These are phyloP conservation scores for Dolichoris vasculosae DNA, from an alignment of 1,140 invertebrate genomes.

Conservation along the genomic window DNA sequence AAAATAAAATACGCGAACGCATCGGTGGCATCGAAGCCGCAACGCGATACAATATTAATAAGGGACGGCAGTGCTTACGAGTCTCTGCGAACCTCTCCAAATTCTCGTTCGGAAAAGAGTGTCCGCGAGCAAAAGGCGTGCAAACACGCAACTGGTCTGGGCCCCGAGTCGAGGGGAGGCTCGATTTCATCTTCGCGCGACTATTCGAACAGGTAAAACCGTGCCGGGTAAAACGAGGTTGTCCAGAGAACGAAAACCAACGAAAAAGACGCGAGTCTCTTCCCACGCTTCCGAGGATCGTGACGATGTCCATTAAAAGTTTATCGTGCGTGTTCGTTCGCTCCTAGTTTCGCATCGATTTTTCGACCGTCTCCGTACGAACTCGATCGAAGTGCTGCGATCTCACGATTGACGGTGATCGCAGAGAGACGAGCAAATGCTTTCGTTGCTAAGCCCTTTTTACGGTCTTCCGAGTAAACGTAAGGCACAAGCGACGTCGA, in stretches of 20 bases:
- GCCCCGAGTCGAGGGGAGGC: neutral
- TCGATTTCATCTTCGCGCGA: neutral
- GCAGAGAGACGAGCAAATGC: too few species aligned
- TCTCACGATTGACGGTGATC: neutral
- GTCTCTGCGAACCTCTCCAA: neutral
- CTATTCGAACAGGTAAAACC: neutral
- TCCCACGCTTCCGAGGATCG: neutral
- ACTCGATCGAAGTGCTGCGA: too few species aligned
- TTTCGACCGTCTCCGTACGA: neutral
- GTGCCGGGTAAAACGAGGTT: neutral
- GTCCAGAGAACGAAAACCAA: too few species aligned
- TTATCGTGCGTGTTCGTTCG: neutral
- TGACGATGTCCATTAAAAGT: neutral
- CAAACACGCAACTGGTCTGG: neutral
- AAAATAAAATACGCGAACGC: neutral
- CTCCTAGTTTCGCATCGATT: neutral
- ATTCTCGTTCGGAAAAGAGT: neutral
- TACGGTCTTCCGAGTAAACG: too few species aligned
- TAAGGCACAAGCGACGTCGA: too few species aligned
- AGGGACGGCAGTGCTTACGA: neutral
- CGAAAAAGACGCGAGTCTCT: neutral
- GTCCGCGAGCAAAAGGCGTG: slow-evolving; percentile 10
- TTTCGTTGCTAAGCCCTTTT: too few species aligned
- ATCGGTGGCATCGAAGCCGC: neutral
- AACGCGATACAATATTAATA: neutral